Evolutionary conservation across 2,113 vertebrate genomes (phyloP), one percentile per base, ranked within the genome.

Genomic region (Tragelaphus strepsiceros): DNA sequence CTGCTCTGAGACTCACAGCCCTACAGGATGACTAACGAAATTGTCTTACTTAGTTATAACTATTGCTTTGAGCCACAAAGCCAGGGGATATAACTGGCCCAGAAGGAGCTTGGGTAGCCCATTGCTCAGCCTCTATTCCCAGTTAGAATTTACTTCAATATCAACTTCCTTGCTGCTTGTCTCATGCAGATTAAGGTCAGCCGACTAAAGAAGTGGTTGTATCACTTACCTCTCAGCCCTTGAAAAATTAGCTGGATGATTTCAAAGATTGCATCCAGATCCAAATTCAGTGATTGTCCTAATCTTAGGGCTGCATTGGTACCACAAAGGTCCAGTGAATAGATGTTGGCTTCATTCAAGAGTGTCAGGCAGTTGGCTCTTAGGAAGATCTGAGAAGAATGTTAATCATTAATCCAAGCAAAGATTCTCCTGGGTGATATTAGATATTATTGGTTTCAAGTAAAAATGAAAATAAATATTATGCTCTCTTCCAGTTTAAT

Each of bases 381-480:
- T 53, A n/a, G 24, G 39, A 43, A 43, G 71, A 14, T 43, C 39
- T 77, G 71, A 77, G 39, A 92, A 92, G 26, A 90, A 28, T 32
- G 21, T 78, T 90, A 71, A 43, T 86, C 28, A 83, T 92, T 95
- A 94, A 78, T 90, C 35, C 62, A 53, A 84, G 77, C 54, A 51
- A 93, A 61, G 22, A 32, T 59, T 54, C 14, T 77, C 49, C 26
- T 89, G 59, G 85, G n/a, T 91, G 58, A 90, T 91, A 51, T 88
- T 83, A 88, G 15, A 54, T 54, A 77, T 54, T 77, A 81, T 1
- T 74, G 51, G 28, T 94, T 96, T 84, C 59, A 90, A 74, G 15
- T 95, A 88, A 91, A 85, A 94, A 81, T 94, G 39, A 87, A 87
- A 80, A 54, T 92, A 84, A 85, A 43, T 81, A 54, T 26, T 74